A percentile compares a stretch with the other conserved stretches of the same genome.
phyloP scores from a whole-genome alignment of 2,888 invertebrate genomes.

The Tricholauxania praeusta region DNA sequence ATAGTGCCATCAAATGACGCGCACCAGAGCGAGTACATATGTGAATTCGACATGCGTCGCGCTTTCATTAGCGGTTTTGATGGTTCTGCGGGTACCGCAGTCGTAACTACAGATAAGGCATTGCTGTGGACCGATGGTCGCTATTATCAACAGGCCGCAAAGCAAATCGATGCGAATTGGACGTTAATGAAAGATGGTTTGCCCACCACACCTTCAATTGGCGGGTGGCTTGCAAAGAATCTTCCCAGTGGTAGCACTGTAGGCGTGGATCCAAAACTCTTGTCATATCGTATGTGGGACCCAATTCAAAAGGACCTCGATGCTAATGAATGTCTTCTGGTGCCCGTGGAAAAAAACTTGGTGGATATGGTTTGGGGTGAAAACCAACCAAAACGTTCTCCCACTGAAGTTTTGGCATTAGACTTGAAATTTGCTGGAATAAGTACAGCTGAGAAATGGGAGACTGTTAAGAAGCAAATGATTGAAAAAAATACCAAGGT shows the following conservation, averaged over 20 bases:
- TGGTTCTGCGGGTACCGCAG: conserved; percentile 84
- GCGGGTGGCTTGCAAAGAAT: conserved; percentile 76
- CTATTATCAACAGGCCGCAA: conserved; percentile 90
- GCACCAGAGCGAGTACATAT: conserved; percentile 88
- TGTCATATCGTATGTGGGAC: conserved; percentile 74
- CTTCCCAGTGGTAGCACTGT: conserved; percentile 74
- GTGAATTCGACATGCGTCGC: conserved; percentile 85
- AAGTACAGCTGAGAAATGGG: conserved; percentile 76
- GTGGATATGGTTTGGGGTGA: conserved; percentile 79
- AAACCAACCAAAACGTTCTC: conserved; percentile 71
- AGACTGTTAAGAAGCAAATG: conserved; percentile 75
- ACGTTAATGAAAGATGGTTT: conserved; percentile 87
- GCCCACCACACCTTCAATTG: conserved; percentile 69
- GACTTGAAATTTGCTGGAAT: conserved; percentile 72
- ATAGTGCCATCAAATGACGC: conserved; percentile 82
- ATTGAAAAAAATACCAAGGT: conserved; percentile 73
- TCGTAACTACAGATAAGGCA: conserved; percentile 81
- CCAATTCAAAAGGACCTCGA: conserved; percentile 72
- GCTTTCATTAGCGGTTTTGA: conserved; percentile 90
- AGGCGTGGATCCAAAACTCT: conserved; percentile 79
- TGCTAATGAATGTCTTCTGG: conserved; percentile 72
- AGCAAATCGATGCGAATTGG: conserved; percentile 87
- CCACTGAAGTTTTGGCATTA: conserved; percentile 70
- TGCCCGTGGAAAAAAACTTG: conserved; percentile 78
- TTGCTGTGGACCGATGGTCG: conserved; percentile 98